Evolutionary conservation across 2,888 invertebrate species (phyloP).

Genomic region (Drosophila villosipedis): DNA sequence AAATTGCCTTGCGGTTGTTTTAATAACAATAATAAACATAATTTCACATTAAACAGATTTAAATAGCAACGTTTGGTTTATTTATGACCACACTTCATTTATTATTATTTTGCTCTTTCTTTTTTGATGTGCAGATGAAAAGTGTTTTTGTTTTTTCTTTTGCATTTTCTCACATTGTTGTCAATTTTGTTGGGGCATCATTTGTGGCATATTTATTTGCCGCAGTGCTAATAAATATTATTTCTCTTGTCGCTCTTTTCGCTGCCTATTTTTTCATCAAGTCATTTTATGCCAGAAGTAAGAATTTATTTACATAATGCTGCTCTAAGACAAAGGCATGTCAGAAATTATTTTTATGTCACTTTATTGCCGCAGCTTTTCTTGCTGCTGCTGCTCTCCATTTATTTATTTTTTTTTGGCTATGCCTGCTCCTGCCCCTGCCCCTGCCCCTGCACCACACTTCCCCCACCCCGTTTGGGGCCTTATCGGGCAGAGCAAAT

Average conservation of each 20-base stretch:
- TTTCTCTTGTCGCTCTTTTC: conserved; percentile 17
- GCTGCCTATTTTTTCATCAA: conserved; percentile 44
- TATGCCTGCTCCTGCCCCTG: not conserved
- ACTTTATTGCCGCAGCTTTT: conserved; percentile 62
- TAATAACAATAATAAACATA: conserved; percentile 79
- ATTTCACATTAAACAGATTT: conserved; percentile 76
- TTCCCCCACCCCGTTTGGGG: not conserved
- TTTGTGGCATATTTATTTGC: conserved; percentile 77
- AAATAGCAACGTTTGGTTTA: conserved; percentile 48
- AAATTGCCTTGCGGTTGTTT: conserved; percentile 77
- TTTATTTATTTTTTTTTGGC: conserved; percentile 10
- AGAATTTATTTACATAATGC: conserved; percentile 79
- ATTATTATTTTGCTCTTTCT: conserved; percentile 6
- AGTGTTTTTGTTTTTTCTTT: conserved; percentile 8
- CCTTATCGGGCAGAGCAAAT: conserved; percentile 55
- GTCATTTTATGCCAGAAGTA: conserved; percentile 76
- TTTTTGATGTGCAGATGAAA: conserved; percentile 33
- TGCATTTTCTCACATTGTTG: conserved; percentile 34
- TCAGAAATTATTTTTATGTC: conserved; percentile 74
- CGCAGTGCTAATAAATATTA: conserved; percentile 72
- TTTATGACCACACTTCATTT: conserved; percentile 44
- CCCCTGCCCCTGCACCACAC: not conserved
- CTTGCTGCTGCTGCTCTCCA: conserved; percentile 7
- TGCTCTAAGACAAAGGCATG: conserved; percentile 75
- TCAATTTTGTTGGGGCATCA: conserved; percentile 64